Percentiles rank a stretch among this genome's conserved stretches.
Conservation (phyloP, 2,113 vertebrate genomes). For the Oceanodroma tethys region DNA sequence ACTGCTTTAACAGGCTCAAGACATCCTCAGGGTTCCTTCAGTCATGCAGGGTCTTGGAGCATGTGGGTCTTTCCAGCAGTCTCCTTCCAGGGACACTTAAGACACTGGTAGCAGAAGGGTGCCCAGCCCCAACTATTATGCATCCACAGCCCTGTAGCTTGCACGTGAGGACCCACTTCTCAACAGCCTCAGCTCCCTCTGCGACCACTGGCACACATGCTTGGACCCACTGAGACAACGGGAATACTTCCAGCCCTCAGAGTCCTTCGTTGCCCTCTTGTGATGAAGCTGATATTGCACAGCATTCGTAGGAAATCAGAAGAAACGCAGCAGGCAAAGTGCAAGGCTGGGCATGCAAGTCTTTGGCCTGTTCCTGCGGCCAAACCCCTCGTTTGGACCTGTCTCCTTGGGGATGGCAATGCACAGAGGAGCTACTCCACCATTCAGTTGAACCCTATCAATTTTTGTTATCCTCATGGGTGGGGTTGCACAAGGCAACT, state of each 20-base stretch:
- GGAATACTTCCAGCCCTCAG: neutral
- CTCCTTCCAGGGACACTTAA: neutral
- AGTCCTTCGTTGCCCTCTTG: rapidly evolving
- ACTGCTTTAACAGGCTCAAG: neutral
- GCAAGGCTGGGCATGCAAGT: neutral
- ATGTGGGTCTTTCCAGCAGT: neutral
- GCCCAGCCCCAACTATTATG: neutral
- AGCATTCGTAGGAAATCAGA: neutral
- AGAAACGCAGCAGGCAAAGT: neutral
- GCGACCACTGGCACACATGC: too few relatives aligned
- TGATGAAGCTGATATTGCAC: too few relatives aligned
- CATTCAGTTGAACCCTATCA: neutral
- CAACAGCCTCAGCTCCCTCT: neutral
- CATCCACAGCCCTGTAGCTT: neutral
- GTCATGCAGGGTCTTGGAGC: too few relatives aligned
- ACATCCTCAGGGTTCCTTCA: neutral
- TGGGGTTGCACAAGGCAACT: neutral
- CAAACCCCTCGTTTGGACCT: neutral
- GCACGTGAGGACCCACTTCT: neutral
- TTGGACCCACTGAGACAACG: neutral
- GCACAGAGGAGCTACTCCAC: neutral
- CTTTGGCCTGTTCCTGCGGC: neutral
- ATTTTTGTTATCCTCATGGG: too few relatives aligned
- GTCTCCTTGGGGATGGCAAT: neutral
- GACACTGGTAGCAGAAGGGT: neutral